phyloP scores from a whole-genome alignment of 2,113 vertebrate genomes.

The Propithecus coquereli region DNA sequence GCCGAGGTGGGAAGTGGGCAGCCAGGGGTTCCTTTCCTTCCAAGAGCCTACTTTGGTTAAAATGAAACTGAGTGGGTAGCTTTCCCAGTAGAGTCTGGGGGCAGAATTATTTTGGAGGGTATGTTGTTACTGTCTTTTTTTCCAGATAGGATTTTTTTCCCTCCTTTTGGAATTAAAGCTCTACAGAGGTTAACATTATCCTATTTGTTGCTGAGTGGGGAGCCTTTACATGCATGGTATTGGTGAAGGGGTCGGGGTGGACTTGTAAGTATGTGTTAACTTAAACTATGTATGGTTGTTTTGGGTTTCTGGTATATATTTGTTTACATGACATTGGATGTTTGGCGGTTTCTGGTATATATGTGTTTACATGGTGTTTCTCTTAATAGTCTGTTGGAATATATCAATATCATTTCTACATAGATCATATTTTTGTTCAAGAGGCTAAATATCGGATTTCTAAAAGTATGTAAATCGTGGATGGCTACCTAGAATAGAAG shows the following conservation, averaged over 20 bases:
- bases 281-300: background rate
- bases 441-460: background rate
- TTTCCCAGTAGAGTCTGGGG: background rate
- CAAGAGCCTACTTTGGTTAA: background rate
- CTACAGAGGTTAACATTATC: background rate
- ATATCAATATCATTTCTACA: background rate
- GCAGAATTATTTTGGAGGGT: background rate
- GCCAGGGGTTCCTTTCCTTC: background rate
- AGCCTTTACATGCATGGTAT: background rate
- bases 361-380: background rate
- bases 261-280: background rate
- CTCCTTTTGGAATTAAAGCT: background rate
- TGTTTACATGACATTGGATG: background rate
- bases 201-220: background rate
- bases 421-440: conserved; percentile 12
- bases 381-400: background rate
- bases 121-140: background rate
- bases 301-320: background rate
- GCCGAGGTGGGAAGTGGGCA: background rate
- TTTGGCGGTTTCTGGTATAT: background rate
- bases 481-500: background rate
- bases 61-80: background rate
- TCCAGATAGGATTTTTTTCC: background rate
- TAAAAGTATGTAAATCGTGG: background rate
- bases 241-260: background rate